Evolutionary conservation across 53 echinoderm and acorn worm genomes (phyloP), one percentile per base, ranked within the genome.

Genomic region (Zoroaster sp.): DNA sequence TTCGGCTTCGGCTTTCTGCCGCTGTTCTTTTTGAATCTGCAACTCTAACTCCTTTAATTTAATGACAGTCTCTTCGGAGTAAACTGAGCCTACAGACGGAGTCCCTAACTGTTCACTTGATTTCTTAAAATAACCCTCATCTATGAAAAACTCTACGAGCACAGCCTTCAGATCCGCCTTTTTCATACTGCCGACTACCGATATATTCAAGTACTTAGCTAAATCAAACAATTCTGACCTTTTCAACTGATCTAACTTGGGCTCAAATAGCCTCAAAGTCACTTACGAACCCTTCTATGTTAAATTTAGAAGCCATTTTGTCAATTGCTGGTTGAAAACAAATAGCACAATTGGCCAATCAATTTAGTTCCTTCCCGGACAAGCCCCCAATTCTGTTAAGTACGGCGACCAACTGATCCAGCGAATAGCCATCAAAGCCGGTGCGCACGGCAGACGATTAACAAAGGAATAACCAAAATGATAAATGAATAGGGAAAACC

Each of bases 81-180:
- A 40, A 21, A 7, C 63, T 38, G 25, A 28, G 6, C 18, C 55
- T 52, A 13, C 18, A 73, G 42, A 13, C 18, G 15, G 73, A 31
- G 69, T 30, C 9, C 46, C 75, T 45, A 75, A 15, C 10, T n/a
- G n/a, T n/a, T n/a, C n/a, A n/a, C n/a, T n/a, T n/a, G n/a, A n/a
- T n/a, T n/a, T n/a, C n/a, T 18, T n/a, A 51, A 51, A 3, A 51
- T 55, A 54, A 1, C 20, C 65, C 21, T 80, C 80, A 66, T 80
- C 41, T 7, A 40, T 23, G 39, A 66, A 63, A 15, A 40, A 80
- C 20, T 80, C 13, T 28, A 66, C 28, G 8, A 80, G 25, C 9
- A 79, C 78, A 79, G 79, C 63, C 79, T 59, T 79, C 5, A 79
- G 5, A n/a, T 79, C 79, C 7, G 79, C 39, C 20, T 79, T 79